Percentiles rank a stretch among this genome's conserved stretches.
These are phyloP conservation scores for Eupsilia transversa DNA, from an alignment of 2,888 invertebrate species.

Conservation along the genomic window DNA sequence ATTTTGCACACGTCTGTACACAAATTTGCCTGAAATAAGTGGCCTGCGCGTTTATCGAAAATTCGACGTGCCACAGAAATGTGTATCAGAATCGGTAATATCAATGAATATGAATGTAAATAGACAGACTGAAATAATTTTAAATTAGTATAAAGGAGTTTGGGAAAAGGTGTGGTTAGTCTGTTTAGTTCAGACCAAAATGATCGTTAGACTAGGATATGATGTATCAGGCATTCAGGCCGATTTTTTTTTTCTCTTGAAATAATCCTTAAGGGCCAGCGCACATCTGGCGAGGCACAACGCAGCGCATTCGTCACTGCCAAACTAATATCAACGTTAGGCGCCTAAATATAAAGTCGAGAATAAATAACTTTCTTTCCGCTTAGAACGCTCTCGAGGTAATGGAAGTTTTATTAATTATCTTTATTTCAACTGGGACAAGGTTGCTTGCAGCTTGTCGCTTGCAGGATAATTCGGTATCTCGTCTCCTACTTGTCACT, in stretches of 20 bases:
- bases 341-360: no score
- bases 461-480: not conserved
- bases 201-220: not conserved
- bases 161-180: not conserved
- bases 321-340: no score
- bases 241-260: not conserved
- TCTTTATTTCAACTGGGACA: no score
- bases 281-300: no score
- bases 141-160: constrained; percentile 39
- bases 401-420: no score
- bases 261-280: no score
- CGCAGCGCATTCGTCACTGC: no score
- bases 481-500: not conserved
- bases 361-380: no score
- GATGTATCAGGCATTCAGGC: not conserved
- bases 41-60: constrained; percentile 81
- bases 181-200: not conserved
- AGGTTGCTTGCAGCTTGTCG: no score
- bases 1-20: constrained; percentile 81
- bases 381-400: no score
- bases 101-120: constrained; percentile 48
- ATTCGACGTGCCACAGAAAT: constrained; percentile 72
- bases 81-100: constrained; percentile 68
- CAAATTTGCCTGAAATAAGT: constrained; percentile 83
- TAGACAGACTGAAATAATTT: constrained; percentile 30